A percentile compares a stretch with the other conserved stretches of the same genome.
Conservation (phyloP, 2,113 vertebrate genomes). For the Synchiropus splendidus region DNA sequence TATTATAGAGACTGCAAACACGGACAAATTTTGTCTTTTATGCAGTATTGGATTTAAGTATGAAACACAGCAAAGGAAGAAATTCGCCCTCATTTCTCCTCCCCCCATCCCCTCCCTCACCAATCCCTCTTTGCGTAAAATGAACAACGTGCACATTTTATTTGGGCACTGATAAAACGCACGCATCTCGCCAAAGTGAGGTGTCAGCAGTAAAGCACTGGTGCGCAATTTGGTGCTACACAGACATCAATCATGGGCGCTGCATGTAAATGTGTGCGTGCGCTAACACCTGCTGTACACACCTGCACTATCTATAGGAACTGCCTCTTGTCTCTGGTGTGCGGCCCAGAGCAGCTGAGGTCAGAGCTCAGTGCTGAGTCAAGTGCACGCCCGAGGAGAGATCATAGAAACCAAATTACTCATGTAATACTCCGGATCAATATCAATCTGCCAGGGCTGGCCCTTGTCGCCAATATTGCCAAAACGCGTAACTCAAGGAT, state of each 20-base stretch:
- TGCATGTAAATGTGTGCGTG: slow-evolving; percentile 8
- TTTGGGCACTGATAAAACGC: slow-evolving; percentile 47
- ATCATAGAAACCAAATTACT: slow-evolving; percentile 8
- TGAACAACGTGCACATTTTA: slow-evolving; percentile 21
- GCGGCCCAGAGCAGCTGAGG: slow-evolving; percentile 30
- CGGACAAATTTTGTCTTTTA: slow-evolving; percentile 13
- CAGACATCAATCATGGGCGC: slow-evolving; percentile 48
- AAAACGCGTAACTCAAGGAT: too few relatives aligned
- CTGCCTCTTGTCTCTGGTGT: slow-evolving; percentile 30
- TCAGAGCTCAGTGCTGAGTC: too few relatives aligned
- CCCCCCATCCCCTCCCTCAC: background rate
- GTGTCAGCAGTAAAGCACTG: slow-evolving; percentile 57
- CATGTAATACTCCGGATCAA: too few relatives aligned
- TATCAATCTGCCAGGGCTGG: too few relatives aligned
- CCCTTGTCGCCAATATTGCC: too few relatives aligned
- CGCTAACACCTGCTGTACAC: slow-evolving; percentile 44
- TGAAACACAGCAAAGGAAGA: slow-evolving; percentile 8
- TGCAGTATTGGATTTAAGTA: slow-evolving; percentile 24
- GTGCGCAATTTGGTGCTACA: slow-evolving; percentile 42
- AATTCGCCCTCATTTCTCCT: slow-evolving; percentile 7
- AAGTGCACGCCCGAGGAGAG: too few relatives aligned
- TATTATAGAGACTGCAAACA: slow-evolving; percentile 19
- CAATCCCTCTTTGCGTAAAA: slow-evolving; percentile 14
- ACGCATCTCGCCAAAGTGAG: slow-evolving; percentile 46
- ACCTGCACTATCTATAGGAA: slow-evolving; percentile 49